Base-by-base conservation (phyloP, 1,140 invertebrate genomes). In the Daktulosphaira vitifoliae region DNA sequence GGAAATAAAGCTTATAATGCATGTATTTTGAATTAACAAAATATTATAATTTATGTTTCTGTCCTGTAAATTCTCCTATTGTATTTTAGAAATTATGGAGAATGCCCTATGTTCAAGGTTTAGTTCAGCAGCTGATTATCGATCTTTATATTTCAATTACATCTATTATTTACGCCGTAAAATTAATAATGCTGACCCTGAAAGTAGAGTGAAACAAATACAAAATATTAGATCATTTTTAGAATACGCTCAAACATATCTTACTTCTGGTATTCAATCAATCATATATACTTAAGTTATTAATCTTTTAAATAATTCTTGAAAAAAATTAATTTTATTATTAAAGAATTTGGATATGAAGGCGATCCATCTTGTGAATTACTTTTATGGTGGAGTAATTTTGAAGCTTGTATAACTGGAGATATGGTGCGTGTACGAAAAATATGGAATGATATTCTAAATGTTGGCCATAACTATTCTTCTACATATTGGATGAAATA, bases 401-500 rank as follows among this genome's bases (percentile, higher is more conserved):
- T 84, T 13, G 86, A 89, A 75, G 84, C 85, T 51, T 78, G 80
- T 70, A 75, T 78, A 49, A 78, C 77, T 20, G 76, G 80, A 68
- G 81, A 88, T 69, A 81, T 87, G 71, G 81, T 81, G 64, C 82
- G 82, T 69, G 80, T 83, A 1, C 76, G 87, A 68, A 79, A 82
- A 53, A 74, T 90, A 7, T 92, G 88, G 82, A 81, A 84, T 66
- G 82, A 87, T 68, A 83, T 89, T 68, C 79, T 90, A 69, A 78
- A 78, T 25, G 76, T 78, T 67, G 81, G 80, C 8, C 44, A 71
- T 23, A 72, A 71, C 78, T 83, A 76, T 29, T 62, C 33, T 26
- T 80, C 81, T 42, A 74, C 76, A 37, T 78, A 81, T 62, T 90
- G 88, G 88, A 68, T 88, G 42, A 82, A 88, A 70, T 89, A 82